Percentiles rank a stretch among this genome's conserved stretches.
Evolutionary conservation across 2,888 invertebrate genomes (phyloP).

Genomic region (Lucinisca nassula): DNA sequence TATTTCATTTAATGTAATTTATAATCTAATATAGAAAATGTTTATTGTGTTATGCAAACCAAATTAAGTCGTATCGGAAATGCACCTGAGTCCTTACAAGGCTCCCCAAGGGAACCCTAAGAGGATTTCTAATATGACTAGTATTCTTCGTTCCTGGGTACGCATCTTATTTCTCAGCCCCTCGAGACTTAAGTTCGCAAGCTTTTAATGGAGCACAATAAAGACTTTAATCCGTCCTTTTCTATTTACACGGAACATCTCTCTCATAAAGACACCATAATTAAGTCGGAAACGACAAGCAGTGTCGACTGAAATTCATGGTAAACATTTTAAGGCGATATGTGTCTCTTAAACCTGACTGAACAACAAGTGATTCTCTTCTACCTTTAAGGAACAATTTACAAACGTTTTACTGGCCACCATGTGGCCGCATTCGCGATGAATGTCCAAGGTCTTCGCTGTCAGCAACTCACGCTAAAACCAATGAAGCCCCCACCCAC

Average conservation of each 20-base stretch:
- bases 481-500: too few species aligned
- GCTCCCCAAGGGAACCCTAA: slow-evolving; percentile 30
- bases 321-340: too few species aligned
- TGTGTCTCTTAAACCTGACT: too few species aligned
- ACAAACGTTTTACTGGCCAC: too few species aligned
- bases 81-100: slow-evolving; percentile 68
- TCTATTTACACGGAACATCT: not conserved
- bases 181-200: slow-evolving; percentile 36
- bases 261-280: not conserved
- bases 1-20: slow-evolving; percentile 75
- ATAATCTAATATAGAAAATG: slow-evolving; percentile 79
- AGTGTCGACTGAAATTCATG: not conserved
- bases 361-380: too few species aligned
- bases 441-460: too few species aligned
- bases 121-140: slow-evolving; percentile 39
- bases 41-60: slow-evolving; percentile 82
- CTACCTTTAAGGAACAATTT: too few species aligned
- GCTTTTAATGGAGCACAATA: slow-evolving; percentile 61
- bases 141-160: slow-evolving; percentile 66
- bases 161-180: slow-evolving; percentile 57
- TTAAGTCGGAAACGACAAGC: not conserved
- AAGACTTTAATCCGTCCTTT: slow-evolving; percentile 12
- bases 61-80: slow-evolving; percentile 57
- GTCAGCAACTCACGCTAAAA: too few species aligned
- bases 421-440: too few species aligned